phyloP scores from a whole-genome alignment of 92 coral and sea anemone genomes.

The Actinostola sp. region DNA sequence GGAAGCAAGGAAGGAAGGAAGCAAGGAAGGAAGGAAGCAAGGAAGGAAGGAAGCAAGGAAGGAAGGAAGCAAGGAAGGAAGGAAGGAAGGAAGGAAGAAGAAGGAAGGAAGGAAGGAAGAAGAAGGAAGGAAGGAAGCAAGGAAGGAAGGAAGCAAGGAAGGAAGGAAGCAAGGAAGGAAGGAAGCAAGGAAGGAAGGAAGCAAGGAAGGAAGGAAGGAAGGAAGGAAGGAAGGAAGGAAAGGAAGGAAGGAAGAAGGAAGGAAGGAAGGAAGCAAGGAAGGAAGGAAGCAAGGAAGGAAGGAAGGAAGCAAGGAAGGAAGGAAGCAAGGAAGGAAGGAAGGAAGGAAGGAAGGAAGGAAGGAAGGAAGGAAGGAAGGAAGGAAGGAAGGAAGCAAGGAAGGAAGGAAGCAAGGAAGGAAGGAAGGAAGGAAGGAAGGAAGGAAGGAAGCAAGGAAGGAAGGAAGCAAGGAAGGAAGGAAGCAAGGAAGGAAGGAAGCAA shows the following conservation, averaged over 20 bases:
- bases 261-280: too few relatives aligned
- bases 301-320: too few relatives aligned
- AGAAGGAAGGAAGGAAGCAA: background rate
- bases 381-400: slow-evolving; percentile 1
- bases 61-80: background rate
- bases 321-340: too few relatives aligned
- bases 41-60: background rate
- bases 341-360: too few relatives aligned
- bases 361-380: background rate
- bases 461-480: background rate
- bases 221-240: background rate
- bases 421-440: background rate
- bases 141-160: too few relatives aligned
- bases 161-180: too few relatives aligned
- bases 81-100: slow-evolving; percentile 5
- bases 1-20: slow-evolving; percentile 20
- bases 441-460: slow-evolving; percentile 9
- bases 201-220: background rate
- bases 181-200: too few relatives aligned
- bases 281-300: too few relatives aligned
- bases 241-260: background rate
- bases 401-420: background rate
- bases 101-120: background rate
- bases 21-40: slow-evolving; percentile 18
- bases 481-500: background rate